Evolutionary conservation across 2,888 invertebrate genomes (phyloP).

Genomic region (Noctua fimbriata): DNA sequence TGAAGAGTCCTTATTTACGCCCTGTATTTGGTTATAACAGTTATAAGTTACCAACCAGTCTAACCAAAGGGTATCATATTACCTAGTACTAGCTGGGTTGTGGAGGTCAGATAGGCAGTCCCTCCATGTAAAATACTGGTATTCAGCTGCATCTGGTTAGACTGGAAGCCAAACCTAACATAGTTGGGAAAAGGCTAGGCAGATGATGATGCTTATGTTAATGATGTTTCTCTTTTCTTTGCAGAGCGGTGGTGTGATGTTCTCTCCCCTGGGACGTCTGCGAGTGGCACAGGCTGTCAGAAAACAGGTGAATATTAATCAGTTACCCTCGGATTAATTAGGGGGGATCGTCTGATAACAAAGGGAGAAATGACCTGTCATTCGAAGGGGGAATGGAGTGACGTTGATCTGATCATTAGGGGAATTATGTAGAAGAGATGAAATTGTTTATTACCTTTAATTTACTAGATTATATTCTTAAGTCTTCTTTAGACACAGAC

Average conservation of each 20-base stretch:
- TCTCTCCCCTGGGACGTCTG: conserved; percentile 87
- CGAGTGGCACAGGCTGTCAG: conserved; percentile 89
- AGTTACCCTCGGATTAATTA: conserved; percentile 42
- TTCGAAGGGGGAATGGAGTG: not conserved
- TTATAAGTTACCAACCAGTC: no score
- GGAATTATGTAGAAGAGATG: not conserved
- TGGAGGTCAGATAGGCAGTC: no score
- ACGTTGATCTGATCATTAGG: conserved; percentile 19
- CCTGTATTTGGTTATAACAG: no score
- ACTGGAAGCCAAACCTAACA: no score
- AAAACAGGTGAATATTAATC: conserved; percentile 82
- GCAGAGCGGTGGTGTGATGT: conserved; percentile 89
- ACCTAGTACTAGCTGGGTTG: no score
- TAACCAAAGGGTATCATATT: no score
- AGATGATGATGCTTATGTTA: not conserved
- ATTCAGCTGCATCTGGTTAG: no score
- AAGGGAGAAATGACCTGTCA: conserved; percentile 23
- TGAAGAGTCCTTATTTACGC: not conserved
- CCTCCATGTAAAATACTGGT: no score
- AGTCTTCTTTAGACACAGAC: not conserved
- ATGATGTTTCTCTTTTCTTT: conserved; percentile 68
- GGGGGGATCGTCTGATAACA: conserved; percentile 1
- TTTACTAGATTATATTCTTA: not conserved
- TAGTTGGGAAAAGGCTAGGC: no score
- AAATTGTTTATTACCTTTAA: not conserved